Evolutionary conservation across 2,113 vertebrate species (phyloP).

Genomic region (Neotoma lepida): DNA sequence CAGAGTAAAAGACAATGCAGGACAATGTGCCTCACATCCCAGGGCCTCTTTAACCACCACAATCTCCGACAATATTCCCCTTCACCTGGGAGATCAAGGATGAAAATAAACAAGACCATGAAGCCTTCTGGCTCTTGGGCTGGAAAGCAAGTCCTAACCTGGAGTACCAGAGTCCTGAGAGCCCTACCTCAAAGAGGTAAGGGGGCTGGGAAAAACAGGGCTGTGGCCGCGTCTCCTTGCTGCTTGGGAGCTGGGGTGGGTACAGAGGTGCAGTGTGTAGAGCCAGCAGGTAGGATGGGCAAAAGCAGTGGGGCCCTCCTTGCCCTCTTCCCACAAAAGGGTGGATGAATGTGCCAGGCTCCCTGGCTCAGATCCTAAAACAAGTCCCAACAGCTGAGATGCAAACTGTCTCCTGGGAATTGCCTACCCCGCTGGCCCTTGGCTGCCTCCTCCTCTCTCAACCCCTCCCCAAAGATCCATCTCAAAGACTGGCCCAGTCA

Average conservation of each 20-base stretch:
- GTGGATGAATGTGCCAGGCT: slow-evolving; percentile 58
- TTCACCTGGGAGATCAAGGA: slow-evolving; percentile 64
- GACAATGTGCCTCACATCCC: neutral
- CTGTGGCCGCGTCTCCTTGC: neutral
- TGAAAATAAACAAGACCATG: slow-evolving; percentile 65
- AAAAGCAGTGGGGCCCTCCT: slow-evolving; percentile 37
- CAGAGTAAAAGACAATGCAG: neutral
- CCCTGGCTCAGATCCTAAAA: slow-evolving; percentile 77
- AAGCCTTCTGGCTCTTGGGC: slow-evolving; percentile 65
- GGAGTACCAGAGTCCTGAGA: slow-evolving; percentile 66
- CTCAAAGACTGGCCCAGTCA: slow-evolving; percentile 61
- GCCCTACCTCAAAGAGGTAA: slow-evolving; percentile 13
- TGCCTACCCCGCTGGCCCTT: slow-evolving; percentile 69
- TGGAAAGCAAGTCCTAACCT: slow-evolving; percentile 73
- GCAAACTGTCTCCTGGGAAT: slow-evolving; percentile 77
- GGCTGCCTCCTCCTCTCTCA: slow-evolving; percentile 68
- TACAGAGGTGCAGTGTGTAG: neutral
- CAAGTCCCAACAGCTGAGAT: slow-evolving; percentile 80
- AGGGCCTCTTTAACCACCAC: slow-evolving; percentile 16
- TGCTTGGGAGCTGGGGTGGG: neutral
- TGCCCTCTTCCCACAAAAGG: slow-evolving; percentile 52
- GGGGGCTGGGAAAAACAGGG: slow-evolving; percentile 28
- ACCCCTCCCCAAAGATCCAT: slow-evolving; percentile 55
- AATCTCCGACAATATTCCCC: slow-evolving; percentile 37
- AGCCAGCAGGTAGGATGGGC: neutral